phyloP scores from a whole-genome alignment of 2,113 vertebrate genomes.

The Manacus vitellinus region DNA sequence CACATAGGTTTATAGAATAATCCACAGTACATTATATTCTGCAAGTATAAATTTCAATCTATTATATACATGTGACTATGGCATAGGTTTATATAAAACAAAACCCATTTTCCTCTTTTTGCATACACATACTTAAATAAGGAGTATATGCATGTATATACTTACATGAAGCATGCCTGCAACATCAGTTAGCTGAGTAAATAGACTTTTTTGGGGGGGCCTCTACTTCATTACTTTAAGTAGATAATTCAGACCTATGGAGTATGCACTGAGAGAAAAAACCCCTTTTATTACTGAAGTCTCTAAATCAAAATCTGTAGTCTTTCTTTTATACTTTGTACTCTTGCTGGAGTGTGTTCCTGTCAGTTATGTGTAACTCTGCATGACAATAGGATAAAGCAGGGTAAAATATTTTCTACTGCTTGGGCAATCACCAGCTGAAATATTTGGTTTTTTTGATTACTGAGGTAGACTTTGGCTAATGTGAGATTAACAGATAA shows the following conservation, averaged over 20 bases:
- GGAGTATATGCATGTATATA: background rate
- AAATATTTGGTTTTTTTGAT: background rate
- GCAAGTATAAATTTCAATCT: background rate
- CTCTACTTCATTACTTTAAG: background rate
- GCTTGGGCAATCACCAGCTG: background rate
- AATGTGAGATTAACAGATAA: background rate
- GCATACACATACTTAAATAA: background rate
- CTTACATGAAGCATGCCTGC: background rate
- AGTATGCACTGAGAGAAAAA: background rate
- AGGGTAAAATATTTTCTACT: background rate
- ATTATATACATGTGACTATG: background rate
- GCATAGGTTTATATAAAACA: background rate
- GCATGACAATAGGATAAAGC: background rate
- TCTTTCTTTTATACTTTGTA: background rate
- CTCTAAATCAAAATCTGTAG: background rate
- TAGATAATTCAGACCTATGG: background rate
- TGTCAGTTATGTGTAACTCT: background rate
- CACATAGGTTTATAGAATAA: background rate
- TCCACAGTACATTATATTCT: background rate
- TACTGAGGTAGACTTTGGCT: background rate
- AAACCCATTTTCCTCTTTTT: background rate
- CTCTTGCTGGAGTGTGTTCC: background rate
- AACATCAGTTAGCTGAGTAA: background rate
- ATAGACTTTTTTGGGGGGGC: background rate
- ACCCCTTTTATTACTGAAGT: fast-evolving